Evolutionary conservation across 2,888 invertebrate species (phyloP), one percentile per base, ranked within the genome.

Genomic region (Drosophila sordidula): DNA sequence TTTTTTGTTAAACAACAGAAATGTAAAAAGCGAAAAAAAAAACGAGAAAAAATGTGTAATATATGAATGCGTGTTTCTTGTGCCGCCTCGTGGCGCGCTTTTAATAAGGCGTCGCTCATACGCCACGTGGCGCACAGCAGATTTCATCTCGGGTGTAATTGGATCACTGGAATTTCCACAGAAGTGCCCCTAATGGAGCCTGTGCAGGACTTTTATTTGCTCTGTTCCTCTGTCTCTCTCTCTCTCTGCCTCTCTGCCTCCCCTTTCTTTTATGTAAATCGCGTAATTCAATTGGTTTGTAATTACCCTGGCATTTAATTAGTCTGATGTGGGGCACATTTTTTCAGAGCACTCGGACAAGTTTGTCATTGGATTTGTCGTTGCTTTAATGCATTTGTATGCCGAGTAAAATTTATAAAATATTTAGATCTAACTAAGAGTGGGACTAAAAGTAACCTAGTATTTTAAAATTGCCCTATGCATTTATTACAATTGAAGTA

Each of bases 81-180:
- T 46, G 42, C 38, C 64, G 36, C 45, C 49, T 29, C 41, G 45
- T 46, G 36, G 32, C 22, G 22, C 14, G 18, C 38, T 51, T 49
- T 72, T 72, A 72, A 64, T 82, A 77, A 67, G 66, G 80, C 87
- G 56, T 83, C 83, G 64, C 83, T 63, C 83, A 86, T 87, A 87
- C 81, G 86, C 83, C 86, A 75, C 58, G 76, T 72, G 80, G 84
- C 49, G 51, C 70, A 16, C 29, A 47, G 67, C 72, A 61, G 49
- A 69, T 78, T 73, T 78, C 62, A 78, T 68, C 55, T 58, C 26
- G 3, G 38, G 18, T 12, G 52, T 74, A 74, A 74, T 76, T 74
- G 72, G 46, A 76, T 76, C 59, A 61, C 22, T 29, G 54, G 45
- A 12, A 72, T 57, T 50, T 65, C 47, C 47, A 12, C 42, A 64